Conservation (phyloP, 2,113 vertebrate genomes). For the Percopsis transmontana region DNA sequence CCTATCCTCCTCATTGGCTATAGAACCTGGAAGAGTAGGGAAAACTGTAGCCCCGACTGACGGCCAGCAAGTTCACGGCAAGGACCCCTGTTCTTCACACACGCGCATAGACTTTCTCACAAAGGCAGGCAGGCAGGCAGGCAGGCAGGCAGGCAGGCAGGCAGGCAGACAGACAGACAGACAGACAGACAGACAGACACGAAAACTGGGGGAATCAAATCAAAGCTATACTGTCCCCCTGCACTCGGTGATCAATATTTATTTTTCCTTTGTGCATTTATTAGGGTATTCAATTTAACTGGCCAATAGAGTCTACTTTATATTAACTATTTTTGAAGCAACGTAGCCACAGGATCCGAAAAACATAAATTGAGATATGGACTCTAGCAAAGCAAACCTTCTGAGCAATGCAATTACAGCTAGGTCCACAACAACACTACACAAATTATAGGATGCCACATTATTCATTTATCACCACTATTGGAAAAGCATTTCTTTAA, state of each 20-base stretch:
- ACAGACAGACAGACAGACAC: slow-evolving; percentile 33
- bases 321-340: slow-evolving; percentile 65
- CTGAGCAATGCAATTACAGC: slow-evolving; percentile 57
- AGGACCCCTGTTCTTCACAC: slow-evolving; percentile 31
- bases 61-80: slow-evolving; percentile 59
- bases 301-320: slow-evolving; percentile 53
- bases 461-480: slow-evolving; percentile 62
- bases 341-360: slow-evolving; percentile 48
- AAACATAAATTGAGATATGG: slow-evolving; percentile 64
- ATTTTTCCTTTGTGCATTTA: slow-evolving; percentile 66
- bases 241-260: slow-evolving; percentile 62
- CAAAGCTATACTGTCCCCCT: slow-evolving; percentile 54
- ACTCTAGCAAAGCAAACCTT: slow-evolving; percentile 60
- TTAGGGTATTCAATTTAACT: slow-evolving; percentile 58
- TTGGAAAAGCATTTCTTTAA: slow-evolving; percentile 63
- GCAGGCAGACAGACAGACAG: slow-evolving; percentile 17
- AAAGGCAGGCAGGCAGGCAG: slow-evolving; percentile 24
- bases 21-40: slow-evolving; percentile 75
- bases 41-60: slow-evolving; percentile 71
- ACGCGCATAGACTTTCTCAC: not conserved
- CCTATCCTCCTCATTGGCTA: slow-evolving; percentile 95
- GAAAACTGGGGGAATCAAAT: slow-evolving; percentile 58
- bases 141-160: slow-evolving; percentile 17
- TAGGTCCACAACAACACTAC: slow-evolving; percentile 42
- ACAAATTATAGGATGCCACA: slow-evolving; percentile 53